These are phyloP conservation scores for Drosophila fuyamai DNA, from an alignment of 1,140 invertebrate genomes.

Conservation along the genomic window DNA sequence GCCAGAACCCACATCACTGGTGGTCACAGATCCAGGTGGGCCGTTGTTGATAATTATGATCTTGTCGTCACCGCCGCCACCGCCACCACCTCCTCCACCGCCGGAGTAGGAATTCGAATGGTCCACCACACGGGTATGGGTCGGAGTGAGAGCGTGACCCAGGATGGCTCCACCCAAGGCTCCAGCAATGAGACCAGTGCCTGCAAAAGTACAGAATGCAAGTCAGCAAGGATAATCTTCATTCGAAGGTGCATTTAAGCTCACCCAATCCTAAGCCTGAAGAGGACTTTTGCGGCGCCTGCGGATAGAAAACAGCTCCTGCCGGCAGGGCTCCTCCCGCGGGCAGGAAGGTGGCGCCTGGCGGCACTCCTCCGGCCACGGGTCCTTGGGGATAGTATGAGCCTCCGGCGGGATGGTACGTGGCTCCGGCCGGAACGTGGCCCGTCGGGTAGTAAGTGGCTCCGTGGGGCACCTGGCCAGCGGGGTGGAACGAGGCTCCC, in stretches of 20 bases:
- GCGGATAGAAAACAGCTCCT: constrained; percentile 74
- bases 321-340: constrained; percentile 68
- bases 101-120: constrained; percentile 44
- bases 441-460: constrained; percentile 61
- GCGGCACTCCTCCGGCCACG: constrained; percentile 48
- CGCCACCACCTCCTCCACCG: constrained; percentile 45
- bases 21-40: constrained; percentile 76
- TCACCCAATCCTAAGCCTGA: constrained; percentile 76
- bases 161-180: constrained; percentile 75
- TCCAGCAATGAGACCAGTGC: constrained; percentile 76
- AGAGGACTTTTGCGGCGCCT: constrained; percentile 61
- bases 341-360: constrained; percentile 68
- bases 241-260: constrained; percentile 1
- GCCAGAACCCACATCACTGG: constrained; percentile 61
- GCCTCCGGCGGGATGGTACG: constrained; percentile 62
- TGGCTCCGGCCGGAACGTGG: constrained; percentile 54
- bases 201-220: constrained; percentile 19
- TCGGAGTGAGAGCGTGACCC: constrained; percentile 74
- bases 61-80: constrained; percentile 60
- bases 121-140: constrained; percentile 67
- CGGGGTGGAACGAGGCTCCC: constrained; percentile 63
- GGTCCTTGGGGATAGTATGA: constrained; percentile 71
- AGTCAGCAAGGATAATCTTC: neutral
- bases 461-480: constrained; percentile 52
- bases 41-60: constrained; percentile 83